Percentiles rank a stretch among this genome's conserved stretches.
Evolutionary conservation across 2,888 invertebrate genomes (phyloP).

Genomic region (Polydrusus cervinus): DNA sequence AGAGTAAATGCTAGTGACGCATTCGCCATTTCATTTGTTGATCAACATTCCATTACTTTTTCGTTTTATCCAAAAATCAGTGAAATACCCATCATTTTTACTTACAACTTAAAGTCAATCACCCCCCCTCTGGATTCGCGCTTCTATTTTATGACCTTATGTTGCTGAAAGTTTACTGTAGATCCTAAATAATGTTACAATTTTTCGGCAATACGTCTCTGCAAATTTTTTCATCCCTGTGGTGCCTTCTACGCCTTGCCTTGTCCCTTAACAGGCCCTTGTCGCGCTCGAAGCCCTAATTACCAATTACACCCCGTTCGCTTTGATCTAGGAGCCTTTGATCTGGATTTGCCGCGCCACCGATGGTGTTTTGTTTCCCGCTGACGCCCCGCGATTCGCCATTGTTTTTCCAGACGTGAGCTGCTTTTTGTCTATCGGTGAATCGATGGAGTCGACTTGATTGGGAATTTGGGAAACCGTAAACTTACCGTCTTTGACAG

Average conservation of each 20-base stretch:
- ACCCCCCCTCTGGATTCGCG: too few relatives aligned
- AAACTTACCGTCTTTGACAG: not conserved
- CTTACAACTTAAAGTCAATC: too few relatives aligned
- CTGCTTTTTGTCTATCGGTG: slow-evolving; percentile 7
- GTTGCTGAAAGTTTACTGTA: too few relatives aligned
- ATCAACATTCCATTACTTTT: too few relatives aligned
- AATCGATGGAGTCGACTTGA: not conserved
- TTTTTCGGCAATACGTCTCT: not conserved
- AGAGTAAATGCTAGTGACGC: too few relatives aligned
- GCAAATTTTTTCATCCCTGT: not conserved
- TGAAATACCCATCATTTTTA: too few relatives aligned
- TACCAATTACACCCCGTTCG: slow-evolving; percentile 51
- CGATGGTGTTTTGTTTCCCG: slow-evolving; percentile 50
- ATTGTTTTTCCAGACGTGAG: slow-evolving; percentile 44
- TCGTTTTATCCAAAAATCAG: too few relatives aligned
- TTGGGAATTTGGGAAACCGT: slow-evolving; percentile 1
- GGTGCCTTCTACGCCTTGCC: not conserved
- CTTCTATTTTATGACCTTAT: too few relatives aligned
- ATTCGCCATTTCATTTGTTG: too few relatives aligned
- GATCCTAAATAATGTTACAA: too few relatives aligned
- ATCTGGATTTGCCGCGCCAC: slow-evolving; percentile 47
- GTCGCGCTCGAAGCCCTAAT: slow-evolving; percentile 47
- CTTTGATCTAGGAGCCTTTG: slow-evolving; percentile 50
- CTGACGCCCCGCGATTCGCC: slow-evolving; percentile 33
- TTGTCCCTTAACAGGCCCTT: slow-evolving; percentile 36